Evolutionary conservation across 1,140 invertebrate species (phyloP).

Genomic region (Neodiprion virginianus): DNA sequence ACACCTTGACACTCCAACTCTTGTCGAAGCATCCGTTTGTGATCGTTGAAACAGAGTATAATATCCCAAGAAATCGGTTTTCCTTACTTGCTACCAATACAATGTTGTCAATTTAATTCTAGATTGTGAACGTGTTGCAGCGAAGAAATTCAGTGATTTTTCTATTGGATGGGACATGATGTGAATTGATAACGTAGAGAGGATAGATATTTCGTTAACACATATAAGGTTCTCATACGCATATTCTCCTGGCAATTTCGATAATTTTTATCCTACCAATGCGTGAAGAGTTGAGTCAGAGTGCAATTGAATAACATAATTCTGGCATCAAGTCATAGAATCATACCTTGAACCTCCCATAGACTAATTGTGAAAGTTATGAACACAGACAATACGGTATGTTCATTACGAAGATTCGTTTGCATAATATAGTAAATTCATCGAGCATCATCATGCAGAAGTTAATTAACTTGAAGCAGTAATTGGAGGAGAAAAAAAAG

Average conservation of each 20-base stretch:
- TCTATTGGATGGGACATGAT: no score
- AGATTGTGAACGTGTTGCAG: no score
- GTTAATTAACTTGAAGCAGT: background rate
- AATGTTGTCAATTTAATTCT: no score
- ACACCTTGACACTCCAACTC: background rate
- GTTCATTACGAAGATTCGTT: background rate
- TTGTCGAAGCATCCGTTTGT: background rate
- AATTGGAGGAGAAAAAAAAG: background rate
- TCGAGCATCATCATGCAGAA: background rate
- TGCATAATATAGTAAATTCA: slow-evolving; percentile 2
- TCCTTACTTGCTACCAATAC: background rate
- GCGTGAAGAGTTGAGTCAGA: no score
- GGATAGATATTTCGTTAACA: no score
- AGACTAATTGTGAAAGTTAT: background rate
- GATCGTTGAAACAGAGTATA: background rate
- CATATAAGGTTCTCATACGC: no score
- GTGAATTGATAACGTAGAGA: no score
- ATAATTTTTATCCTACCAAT: no score
- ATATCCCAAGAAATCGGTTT: background rate
- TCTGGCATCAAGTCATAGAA: no score
- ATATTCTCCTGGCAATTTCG: no score
- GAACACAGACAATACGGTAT: slow-evolving; percentile 3
- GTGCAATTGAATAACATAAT: no score
- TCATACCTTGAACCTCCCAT: background rate
- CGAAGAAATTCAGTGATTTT: no score